Conservation (phyloP, 2,113 vertebrate genomes). For the Cyrtonyx montezumae region DNA sequence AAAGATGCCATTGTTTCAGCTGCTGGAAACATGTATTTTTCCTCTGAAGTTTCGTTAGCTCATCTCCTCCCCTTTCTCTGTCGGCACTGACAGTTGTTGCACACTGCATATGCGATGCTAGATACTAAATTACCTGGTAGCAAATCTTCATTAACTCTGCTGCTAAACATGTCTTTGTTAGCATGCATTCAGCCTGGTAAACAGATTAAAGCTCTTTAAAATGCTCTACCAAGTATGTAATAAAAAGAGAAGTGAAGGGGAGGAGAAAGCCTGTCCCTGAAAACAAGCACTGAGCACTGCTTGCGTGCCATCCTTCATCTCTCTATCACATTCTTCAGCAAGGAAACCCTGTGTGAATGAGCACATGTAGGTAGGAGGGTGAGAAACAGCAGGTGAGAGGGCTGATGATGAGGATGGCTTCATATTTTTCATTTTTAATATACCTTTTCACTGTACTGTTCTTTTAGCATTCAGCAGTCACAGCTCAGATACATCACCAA, state of each 20-base stretch:
- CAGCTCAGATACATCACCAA: background rate
- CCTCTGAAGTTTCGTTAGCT: background rate
- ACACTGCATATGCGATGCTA: background rate
- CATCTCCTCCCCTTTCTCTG: background rate
- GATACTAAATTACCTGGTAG: background rate
- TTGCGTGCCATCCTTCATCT: background rate
- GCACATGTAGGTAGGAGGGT: too few relatives aligned
- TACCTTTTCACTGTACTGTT: background rate
- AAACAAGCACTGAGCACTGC: background rate
- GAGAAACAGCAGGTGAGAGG: background rate
- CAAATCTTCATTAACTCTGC: background rate
- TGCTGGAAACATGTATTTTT: background rate
- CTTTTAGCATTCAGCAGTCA: background rate
- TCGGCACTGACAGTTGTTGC: background rate
- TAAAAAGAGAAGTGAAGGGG: background rate
- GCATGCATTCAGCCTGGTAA: background rate
- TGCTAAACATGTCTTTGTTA: background rate
- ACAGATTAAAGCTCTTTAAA: background rate
- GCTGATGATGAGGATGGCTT: background rate
- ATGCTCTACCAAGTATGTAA: background rate
- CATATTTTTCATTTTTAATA: background rate
- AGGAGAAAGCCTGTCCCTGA: background rate
- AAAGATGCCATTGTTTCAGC: background rate
- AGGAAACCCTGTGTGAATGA: background rate
- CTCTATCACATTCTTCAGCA: background rate